phyloP scores from a whole-genome alignment of 1,140 invertebrate species.

The Radopholus similis region DNA sequence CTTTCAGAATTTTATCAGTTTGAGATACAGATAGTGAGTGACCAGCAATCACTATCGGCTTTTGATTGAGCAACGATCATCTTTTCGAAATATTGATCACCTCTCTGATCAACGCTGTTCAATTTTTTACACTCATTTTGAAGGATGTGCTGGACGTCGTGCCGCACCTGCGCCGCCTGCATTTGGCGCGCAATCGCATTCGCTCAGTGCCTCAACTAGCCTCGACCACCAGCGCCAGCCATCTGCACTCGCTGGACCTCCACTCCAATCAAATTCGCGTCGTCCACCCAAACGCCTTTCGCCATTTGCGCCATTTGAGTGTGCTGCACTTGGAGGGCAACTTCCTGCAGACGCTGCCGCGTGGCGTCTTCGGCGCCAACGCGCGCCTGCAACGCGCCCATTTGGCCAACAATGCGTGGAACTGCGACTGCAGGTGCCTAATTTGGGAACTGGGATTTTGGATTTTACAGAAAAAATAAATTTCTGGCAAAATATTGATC shows the following conservation, averaged over 20 bases:
- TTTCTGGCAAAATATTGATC: constrained; percentile 12
- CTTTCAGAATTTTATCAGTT: constrained; percentile 19
- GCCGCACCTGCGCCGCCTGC: constrained; percentile 31
- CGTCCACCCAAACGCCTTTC: constrained; percentile 30
- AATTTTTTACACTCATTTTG: constrained; percentile 11
- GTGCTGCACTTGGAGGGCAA: constrained; percentile 32
- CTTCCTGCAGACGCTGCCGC: constrained; percentile 36
- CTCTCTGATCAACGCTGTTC: not conserved
- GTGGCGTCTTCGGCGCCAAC: constrained; percentile 29
- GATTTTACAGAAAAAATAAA: not conserved
- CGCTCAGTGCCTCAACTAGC: constrained; percentile 30
- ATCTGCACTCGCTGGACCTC: constrained; percentile 30
- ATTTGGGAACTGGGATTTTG: constrained; percentile 4
- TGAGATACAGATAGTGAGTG: not conserved
- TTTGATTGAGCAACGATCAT: constrained; percentile 13
- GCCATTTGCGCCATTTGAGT: constrained; percentile 25
- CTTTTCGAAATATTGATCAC: not conserved
- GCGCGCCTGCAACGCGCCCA: constrained; percentile 21
- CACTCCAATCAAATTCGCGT: constrained; percentile 33
- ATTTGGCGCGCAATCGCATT: constrained; percentile 38
- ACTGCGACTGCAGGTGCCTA: constrained; percentile 43
- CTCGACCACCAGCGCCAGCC: not conserved
- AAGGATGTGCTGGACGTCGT: constrained; percentile 42
- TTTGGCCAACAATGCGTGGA: constrained; percentile 40
- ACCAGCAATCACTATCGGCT: not conserved